These are phyloP conservation scores for Amphiprion percula DNA, from an alignment of 2,113 vertebrate genomes.

Conservation along the genomic window DNA sequence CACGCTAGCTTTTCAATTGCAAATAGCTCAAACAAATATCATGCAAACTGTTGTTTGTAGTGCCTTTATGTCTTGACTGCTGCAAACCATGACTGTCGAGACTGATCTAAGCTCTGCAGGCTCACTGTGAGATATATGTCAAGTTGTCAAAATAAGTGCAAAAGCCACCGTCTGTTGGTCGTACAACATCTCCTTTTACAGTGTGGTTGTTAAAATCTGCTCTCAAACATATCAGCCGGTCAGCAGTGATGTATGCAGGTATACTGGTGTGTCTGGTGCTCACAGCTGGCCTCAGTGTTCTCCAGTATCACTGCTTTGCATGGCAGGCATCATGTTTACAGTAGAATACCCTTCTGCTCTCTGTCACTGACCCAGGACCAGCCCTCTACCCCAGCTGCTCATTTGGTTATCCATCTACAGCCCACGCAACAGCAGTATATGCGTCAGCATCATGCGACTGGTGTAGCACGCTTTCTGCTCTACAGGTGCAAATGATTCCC, in stretches of 20 bases:
- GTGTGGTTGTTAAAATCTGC: not conserved
- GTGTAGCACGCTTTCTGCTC: not conserved
- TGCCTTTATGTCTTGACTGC: slow-evolving; percentile 37
- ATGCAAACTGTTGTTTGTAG: slow-evolving; percentile 63
- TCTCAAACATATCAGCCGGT: not conserved
- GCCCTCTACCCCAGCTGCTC: slow-evolving; percentile 37
- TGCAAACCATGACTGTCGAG: slow-evolving; percentile 7
- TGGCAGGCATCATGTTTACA: slow-evolving; percentile 74
- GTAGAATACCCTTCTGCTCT: slow-evolving; percentile 61
- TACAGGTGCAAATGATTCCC: not conserved
- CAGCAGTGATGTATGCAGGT: slow-evolving; percentile 23
- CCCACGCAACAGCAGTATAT: slow-evolving; percentile 19
- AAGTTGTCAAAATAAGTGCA: slow-evolving; percentile 4
- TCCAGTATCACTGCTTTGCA: slow-evolving; percentile 80
- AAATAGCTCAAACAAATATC: slow-evolving; percentile 71
- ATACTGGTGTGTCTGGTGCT: slow-evolving; percentile 10
- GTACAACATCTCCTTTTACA: not conserved
- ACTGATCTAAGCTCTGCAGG: not conserved
- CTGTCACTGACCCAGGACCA: slow-evolving; percentile 40
- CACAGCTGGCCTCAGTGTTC: slow-evolving; percentile 58
- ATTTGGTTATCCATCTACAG: slow-evolving; percentile 72
- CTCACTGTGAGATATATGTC: not conserved
- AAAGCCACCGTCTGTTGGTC: not conserved
- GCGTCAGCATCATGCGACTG: slow-evolving; percentile 2
- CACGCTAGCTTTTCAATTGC: slow-evolving; percentile 58